Evolutionary conservation across 2,888 invertebrate genomes (phyloP), one percentile per base, ranked within the genome.

Genomic region (Lobophora halterata): DNA sequence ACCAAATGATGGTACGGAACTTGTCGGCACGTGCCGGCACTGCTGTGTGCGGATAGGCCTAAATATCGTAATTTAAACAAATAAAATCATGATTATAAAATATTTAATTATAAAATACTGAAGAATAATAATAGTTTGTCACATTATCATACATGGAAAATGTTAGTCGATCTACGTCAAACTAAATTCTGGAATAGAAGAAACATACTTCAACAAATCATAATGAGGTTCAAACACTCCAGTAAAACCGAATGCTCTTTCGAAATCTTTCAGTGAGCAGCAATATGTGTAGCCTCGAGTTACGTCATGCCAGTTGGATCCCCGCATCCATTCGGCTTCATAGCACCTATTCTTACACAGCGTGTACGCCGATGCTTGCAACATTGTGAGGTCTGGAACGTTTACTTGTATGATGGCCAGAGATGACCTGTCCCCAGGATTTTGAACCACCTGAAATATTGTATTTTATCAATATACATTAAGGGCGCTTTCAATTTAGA

Each of bases 391-490:
- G 7, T 71, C 65, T 0, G 79, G 78, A 13, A 71, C 49, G 35
- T 80, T 80, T 1, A 80, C 42, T 43, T 79, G 75, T 3, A 81
- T 49, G 6, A 81, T 68, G 0, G 70, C 80, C 0, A 81, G 25
- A 0, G 76, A 70, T 3, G 61, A 36, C 2, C 33, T 13, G 0
- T 58, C 50, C 5, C 6, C 16, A 1, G 50, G 54, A 33, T 73
- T 64, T 60, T 70, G 65, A 1, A 81, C 52, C 3, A 79, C 67
- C 80, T 81, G 54, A 16, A 57, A 61, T 20, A 6, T 27, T 5
- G 3, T 12, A 16, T 1, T 8, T 12, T 24, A 14, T 14, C 3
- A 5, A 5, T 5, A 14, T 3, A 14, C 5, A 14, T 3, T 3
- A 14, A 3, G 14, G 3, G 5, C 3, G 14, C 3, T 14, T 3